A percentile compares a stretch with the other conserved stretches of the same genome.
Evolutionary conservation across 2,113 vertebrate genomes (phyloP).

Genomic region (Grantiella picta): DNA sequence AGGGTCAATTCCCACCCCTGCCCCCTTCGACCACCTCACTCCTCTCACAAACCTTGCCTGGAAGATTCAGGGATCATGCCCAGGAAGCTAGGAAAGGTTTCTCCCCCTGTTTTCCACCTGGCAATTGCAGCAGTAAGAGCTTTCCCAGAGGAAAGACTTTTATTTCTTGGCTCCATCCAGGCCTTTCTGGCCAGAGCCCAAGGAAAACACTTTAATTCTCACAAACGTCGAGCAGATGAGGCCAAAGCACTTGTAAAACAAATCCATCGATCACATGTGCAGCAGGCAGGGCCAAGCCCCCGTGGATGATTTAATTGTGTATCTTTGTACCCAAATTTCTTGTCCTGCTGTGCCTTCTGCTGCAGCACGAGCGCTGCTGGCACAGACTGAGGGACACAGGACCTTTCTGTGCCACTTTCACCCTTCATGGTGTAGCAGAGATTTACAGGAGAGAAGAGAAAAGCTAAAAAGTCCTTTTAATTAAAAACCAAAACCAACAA

Average conservation of each 20-base stretch:
- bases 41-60: not conserved
- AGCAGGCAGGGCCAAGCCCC: not conserved
- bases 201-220: not conserved
- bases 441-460: not conserved
- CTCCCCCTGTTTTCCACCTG: not conserved
- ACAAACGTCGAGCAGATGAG: not conserved
- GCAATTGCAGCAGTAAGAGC: not conserved
- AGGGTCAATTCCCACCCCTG: not conserved
- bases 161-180: not conserved
- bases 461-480: not conserved
- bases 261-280: not conserved
- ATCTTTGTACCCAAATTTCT: not conserved
- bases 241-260: constrained; percentile 12
- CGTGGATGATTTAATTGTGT: fast-evolving
- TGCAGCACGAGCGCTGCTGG: fast-evolving
- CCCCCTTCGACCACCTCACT: not conserved
- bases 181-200: not conserved
- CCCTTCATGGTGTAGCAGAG: not conserved
- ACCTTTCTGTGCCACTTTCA: not conserved
- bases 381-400: fast-evolving
- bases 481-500: not conserved
- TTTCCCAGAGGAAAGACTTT: not conserved
- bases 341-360: fast-evolving
- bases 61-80: fast-evolving
- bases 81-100: not conserved